Evolutionary conservation across 2,888 invertebrate genomes (phyloP), one percentile per base, ranked within the genome.

Genomic region (Apocheima hispidaria): DNA sequence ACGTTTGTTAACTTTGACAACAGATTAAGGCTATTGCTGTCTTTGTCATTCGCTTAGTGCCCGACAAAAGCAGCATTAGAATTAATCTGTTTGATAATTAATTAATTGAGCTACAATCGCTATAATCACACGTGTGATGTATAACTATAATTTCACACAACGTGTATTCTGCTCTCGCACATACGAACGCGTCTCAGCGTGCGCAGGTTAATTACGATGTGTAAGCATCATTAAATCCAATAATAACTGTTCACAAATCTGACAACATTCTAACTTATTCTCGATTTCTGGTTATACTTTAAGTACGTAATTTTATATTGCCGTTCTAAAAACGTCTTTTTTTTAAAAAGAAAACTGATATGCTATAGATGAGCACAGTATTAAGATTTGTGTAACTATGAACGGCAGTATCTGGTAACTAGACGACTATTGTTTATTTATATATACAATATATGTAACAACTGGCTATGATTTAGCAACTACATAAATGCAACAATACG

Each of bases 401-500:
- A 36, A 59, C 38, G 46, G 48, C 46, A 46, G 51, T 46, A 30
- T 35, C n/a, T 48, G 12, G 16, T 20, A 12, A 18, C 20, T 16
- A n/a, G 21, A 59, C 38, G 52, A 51, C 53, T 53, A 52, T 35
- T 23, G 12, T 44, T 35, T 59, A 59, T 23, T 40, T 40, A 9
- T 57, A 48, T 41, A 33, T 53, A 53, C 18, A 58, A 36, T 26
- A 20, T 36, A 48, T 30, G 48, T 55, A 36, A 48, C 33, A 54
- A 38, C 28, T 4, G 46, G 33, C 38, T 41, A 40, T 41, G 18
- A 18, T 16, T 51, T 40, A 28, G 16, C 28, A 30, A 46, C 20
- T 38, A 46, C 38, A 38, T 59, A 59, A 59, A 59, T 60, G 60
- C 60, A 54, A 49, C 49, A 59, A 33, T 52, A 35, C 26, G 28